Evolutionary conservation across 2,888 invertebrate species (phyloP).

Genomic region (Nomada ruficornis): DNA sequence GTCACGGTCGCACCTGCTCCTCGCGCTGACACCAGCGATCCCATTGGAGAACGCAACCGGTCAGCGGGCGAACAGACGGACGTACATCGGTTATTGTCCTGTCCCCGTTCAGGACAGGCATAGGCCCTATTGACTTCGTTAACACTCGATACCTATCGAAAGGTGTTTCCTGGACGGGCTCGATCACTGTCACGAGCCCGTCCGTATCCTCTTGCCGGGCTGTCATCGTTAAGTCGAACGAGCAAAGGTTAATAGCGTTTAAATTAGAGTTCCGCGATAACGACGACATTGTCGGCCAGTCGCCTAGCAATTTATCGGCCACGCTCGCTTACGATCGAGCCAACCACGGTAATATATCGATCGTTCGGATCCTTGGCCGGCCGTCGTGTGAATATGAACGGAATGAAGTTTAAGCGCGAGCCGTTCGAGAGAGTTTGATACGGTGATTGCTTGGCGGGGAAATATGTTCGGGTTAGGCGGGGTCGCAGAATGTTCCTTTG

Average conservation of each 20-base stretch:
- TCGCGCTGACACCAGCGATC: conserved; percentile 73
- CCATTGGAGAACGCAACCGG: conserved; percentile 72
- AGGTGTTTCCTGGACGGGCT: conserved; percentile 62
- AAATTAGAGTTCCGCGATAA: conserved; percentile 54
- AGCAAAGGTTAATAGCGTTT: conserved; percentile 53
- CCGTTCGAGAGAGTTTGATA: background rate
- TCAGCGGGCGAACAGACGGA: conserved; percentile 70
- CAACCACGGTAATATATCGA: conserved; percentile 36
- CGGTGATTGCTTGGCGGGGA: conserved; percentile 4
- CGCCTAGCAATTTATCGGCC: conserved; percentile 42
- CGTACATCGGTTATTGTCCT: conserved; percentile 73
- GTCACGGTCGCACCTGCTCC: conserved; percentile 81
- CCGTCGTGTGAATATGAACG: background rate
- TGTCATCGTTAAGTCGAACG: conserved; percentile 46
- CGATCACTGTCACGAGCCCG: conserved; percentile 59
- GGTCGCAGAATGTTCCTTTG: background rate
- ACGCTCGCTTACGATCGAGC: conserved; percentile 25
- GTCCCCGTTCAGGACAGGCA: conserved; percentile 59
- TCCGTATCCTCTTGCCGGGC: conserved; percentile 19
- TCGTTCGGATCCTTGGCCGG: conserved; percentile 4
- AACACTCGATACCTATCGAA: conserved; percentile 69
- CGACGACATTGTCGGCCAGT: conserved; percentile 48
- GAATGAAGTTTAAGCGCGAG: background rate
- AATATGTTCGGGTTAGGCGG: conserved; percentile 2
- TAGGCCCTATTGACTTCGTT: conserved; percentile 73